phyloP scores from a whole-genome alignment of 2,888 invertebrate species.

The Acanthosoma haemorrhoidale region DNA sequence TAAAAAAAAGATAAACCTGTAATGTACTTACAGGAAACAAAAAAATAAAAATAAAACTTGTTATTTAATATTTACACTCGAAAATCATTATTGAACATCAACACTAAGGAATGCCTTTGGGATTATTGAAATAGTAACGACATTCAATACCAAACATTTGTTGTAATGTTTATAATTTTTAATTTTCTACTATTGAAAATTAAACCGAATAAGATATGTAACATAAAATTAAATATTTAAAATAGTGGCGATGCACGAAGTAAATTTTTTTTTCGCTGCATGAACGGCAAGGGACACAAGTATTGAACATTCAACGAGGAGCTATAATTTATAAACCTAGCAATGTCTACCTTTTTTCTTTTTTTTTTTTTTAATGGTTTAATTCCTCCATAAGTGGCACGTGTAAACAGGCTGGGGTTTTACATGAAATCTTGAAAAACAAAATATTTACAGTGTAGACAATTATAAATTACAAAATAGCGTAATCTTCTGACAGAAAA shows the following conservation, averaged over 20 bases:
- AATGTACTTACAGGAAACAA: background rate
- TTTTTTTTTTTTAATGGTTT: background rate
- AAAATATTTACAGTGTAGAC: background rate
- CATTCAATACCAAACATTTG: background rate
- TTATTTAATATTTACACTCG: background rate
- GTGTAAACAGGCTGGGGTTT: no score
- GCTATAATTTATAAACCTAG: background rate
- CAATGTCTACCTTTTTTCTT: background rate
- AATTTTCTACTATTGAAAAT: background rate
- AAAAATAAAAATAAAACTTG: background rate
- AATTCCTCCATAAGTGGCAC: no score
- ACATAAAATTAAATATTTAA: background rate
- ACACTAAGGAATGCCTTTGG: background rate
- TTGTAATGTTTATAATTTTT: background rate
- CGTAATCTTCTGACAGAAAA: no score
- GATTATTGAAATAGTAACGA: background rate
- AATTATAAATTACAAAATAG: no score
- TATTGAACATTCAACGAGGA: background rate
- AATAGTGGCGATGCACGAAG: background rate
- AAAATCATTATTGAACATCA: background rate
- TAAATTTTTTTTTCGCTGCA: no score
- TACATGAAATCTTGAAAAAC: no score
- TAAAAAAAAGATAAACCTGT: background rate
- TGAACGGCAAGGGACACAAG: background rate
- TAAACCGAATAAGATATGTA: background rate